phyloP scores from a whole-genome alignment of 1,140 invertebrate species.

The Gonatopus flavifemur region DNA sequence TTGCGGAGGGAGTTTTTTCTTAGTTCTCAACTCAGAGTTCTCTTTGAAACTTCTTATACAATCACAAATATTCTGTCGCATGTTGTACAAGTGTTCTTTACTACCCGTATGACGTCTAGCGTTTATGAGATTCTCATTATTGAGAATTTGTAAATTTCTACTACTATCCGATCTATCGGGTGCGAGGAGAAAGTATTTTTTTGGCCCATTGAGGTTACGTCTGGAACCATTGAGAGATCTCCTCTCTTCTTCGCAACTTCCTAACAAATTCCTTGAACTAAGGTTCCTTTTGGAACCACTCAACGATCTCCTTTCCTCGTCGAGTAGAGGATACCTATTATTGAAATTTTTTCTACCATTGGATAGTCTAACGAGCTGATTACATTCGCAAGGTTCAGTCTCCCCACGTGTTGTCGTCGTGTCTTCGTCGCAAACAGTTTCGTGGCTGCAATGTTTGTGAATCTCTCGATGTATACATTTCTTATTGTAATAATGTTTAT shows the following conservation, averaged over 20 bases:
- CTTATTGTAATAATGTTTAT: too few species aligned
- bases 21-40: conserved; percentile 6
- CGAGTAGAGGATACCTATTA: conserved; percentile 12
- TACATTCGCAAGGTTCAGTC: too few species aligned
- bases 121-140: conserved; percentile 18
- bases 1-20: conserved; percentile 10
- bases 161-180: conserved; percentile 22
- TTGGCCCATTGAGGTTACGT: conserved; percentile 24
- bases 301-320: conserved; percentile 31
- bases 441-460: too few species aligned
- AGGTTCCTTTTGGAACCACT: conserved; percentile 24
- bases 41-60: conserved; percentile 18
- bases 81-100: conserved; percentile 24
- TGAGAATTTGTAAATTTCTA: conserved; percentile 14
- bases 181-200: conserved; percentile 25
- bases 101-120: conserved; percentile 29
- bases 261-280: conserved; percentile 18
- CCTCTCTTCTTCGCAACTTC: conserved; percentile 23
- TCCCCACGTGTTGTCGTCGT: too few species aligned
- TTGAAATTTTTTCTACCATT: too few species aligned
- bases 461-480: too few species aligned
- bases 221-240: conserved; percentile 26
- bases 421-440: too few species aligned
- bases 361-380: too few species aligned
- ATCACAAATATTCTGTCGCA: conserved; percentile 5